Base-by-base conservation (phyloP, 2,888 invertebrate genomes). In the Ophioninae sp. region DNA sequence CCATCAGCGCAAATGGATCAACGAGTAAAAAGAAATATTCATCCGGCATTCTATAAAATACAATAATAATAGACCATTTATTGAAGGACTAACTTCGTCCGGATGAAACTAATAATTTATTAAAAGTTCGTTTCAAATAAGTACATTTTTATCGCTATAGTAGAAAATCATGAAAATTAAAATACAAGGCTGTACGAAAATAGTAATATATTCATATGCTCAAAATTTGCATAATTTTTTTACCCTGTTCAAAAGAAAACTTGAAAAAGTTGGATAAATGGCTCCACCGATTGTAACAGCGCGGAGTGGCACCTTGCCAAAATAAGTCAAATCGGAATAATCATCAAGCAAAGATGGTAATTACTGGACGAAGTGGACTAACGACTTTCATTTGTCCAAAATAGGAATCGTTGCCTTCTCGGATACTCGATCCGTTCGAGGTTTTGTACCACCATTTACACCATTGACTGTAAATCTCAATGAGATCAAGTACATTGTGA, bases 341-440 rank as follows among this genome's bases (percentile, higher is more conserved):
- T 70, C 56, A 10, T 70, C n/a, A 20, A 70, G 37, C 70, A n/a
- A 70, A 70, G 37, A 70, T 56, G 70, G 70, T 70, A 70, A 70
- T 70, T 70, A 37, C 37, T 20, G 57, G n/a, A 37, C 30, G 37
- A 57, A 70, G 70, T 57, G 70, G 70, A 57, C 56, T 37, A 57
- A 70, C 70, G 70, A 70, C 70, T 70, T 70, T 70, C 70, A 57
- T 70, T 70, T 70, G 56, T 70, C 70, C 57, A 23, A 57, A 70
- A 56, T 57, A 70, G 70, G 70, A 57, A 57, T 70, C 37, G 30
- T 6, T 56, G 57, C 6, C n/a, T 70, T 70, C 20, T 57, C 70
- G 37, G 57, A 23, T 37, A 30, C 56, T 30, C 56, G n/a, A 57
- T 30, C 8, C 70, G 56, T 57, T 57, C 56, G 10, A 30, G 70